A percentile compares a stretch with the other conserved stretches of the same genome.
Conservation (phyloP, 1,140 invertebrate genomes). For the Caenorhabditis brenneri region DNA sequence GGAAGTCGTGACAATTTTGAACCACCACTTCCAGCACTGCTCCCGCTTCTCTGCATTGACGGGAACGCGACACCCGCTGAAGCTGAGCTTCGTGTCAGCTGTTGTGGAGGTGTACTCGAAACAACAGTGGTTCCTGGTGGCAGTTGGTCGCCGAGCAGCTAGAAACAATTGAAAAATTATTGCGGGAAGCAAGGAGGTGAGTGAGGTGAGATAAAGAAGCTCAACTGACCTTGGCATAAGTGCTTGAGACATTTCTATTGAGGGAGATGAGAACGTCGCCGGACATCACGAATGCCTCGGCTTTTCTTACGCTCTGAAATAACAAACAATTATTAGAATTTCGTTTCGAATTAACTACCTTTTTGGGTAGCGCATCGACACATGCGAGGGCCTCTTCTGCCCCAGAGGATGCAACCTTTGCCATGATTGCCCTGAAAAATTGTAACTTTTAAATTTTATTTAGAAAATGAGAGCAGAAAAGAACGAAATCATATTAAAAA, state of each 20-base stretch:
- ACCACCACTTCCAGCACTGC: not conserved
- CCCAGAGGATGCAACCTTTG: not conserved
- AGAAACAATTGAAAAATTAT: not conserved
- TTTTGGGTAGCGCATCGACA: not conserved
- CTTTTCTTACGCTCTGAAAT: not conserved
- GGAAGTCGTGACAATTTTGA: not conserved
- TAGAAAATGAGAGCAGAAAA: not conserved
- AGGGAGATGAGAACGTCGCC: not conserved
- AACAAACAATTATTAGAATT: not conserved
- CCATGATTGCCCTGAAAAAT: not conserved
- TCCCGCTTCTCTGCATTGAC: not conserved
- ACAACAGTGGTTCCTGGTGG: not conserved
- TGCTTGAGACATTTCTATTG: conserved; percentile 9
- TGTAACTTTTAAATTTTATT: not conserved
- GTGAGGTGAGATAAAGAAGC: not conserved
- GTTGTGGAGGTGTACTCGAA: not conserved
- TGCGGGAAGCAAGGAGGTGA: not conserved
- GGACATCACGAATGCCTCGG: conserved; percentile 10
- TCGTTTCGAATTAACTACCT: not conserved
- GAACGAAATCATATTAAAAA: too few relatives aligned
- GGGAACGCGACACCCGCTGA: conserved; percentile 1
- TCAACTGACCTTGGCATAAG: not conserved
- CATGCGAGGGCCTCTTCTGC: not conserved
- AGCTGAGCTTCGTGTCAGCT: not conserved
- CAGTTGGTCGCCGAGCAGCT: conserved; percentile 22